Conservation (phyloP, 1,140 invertebrate species). For the Nylanderia fulva region DNA sequence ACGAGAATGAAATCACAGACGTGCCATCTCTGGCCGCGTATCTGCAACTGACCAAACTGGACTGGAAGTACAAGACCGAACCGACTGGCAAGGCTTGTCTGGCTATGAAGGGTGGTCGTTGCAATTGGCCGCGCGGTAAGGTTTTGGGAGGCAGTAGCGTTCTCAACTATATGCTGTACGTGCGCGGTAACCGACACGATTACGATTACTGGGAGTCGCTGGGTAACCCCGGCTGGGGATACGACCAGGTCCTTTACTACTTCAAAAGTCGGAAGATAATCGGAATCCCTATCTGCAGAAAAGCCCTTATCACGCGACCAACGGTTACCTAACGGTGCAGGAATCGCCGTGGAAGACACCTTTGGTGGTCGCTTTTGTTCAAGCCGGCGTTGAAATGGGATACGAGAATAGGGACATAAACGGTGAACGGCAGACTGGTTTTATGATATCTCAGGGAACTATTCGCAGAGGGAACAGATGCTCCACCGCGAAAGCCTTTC, state of each 20-base stretch:
- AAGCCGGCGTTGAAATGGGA: slow-evolving; percentile 94
- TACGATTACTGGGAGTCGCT: slow-evolving; percentile 96
- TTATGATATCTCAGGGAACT: slow-evolving; percentile 96
- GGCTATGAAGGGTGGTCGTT: slow-evolving; percentile 90
- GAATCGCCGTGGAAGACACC: slow-evolving; percentile 94
- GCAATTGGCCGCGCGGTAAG: slow-evolving; percentile 94
- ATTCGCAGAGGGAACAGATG: slow-evolving; percentile 94
- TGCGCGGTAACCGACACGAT: slow-evolving; percentile 93
- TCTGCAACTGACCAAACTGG: slow-evolving; percentile 94
- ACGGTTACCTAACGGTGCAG: slow-evolving; percentile 93
- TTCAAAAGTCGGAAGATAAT: slow-evolving; percentile 96
- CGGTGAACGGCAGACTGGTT: slow-evolving; percentile 93
- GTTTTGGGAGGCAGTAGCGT: slow-evolving; percentile 96
- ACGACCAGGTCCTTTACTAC: slow-evolving; percentile 94
- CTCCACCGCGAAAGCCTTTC: slow-evolving; percentile 95
- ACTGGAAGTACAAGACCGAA: slow-evolving; percentile 97
- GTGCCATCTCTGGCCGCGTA: slow-evolving; percentile 95
- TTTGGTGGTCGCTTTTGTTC: slow-evolving; percentile 92
- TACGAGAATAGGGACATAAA: slow-evolving; percentile 96
- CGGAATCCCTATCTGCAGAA: slow-evolving; percentile 92
- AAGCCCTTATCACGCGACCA: slow-evolving; percentile 90
- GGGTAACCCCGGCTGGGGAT: slow-evolving; percentile 96
- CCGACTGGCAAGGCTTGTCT: slow-evolving; percentile 93
- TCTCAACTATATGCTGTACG: slow-evolving; percentile 98
- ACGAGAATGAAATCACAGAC: slow-evolving; percentile 96